Evolutionary conservation across 2,888 invertebrate species (phyloP).

Genomic region (Euspilapteryx auroguttella): DNA sequence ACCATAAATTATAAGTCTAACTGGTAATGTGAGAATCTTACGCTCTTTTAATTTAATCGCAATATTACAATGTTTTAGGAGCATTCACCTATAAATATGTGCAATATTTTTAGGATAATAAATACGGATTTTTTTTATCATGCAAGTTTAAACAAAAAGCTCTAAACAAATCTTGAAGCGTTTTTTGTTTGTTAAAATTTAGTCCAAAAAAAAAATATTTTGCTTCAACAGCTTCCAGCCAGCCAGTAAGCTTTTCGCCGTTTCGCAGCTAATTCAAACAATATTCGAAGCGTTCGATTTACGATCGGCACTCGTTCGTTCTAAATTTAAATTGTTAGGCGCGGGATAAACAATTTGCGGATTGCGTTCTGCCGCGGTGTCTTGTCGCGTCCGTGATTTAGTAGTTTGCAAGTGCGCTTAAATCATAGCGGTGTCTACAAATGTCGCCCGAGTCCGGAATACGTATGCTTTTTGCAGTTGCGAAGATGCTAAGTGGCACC

Average conservation of each 20-base stretch:
- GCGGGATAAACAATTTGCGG: slow-evolving; percentile 54
- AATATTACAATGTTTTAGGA: no score
- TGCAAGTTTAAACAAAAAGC: no score
- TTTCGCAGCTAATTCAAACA: slow-evolving; percentile 43
- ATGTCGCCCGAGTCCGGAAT: slow-evolving; percentile 18
- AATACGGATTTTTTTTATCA: no score
- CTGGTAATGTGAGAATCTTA: no score
- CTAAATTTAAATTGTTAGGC: slow-evolving; percentile 57
- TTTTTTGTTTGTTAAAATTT: no score
- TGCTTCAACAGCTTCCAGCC: no score
- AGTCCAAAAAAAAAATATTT: no score
- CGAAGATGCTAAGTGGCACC: slow-evolving; percentile 23
- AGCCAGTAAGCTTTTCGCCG: not conserved
- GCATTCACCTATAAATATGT: no score
- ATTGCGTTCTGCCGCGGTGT: slow-evolving; percentile 32
- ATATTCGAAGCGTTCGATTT: slow-evolving; percentile 41
- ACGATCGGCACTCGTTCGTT: slow-evolving; percentile 49
- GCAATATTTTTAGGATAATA: no score
- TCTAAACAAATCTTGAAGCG: no score
- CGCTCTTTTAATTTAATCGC: no score
- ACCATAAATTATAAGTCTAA: no score
- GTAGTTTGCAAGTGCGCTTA: slow-evolving; percentile 34
- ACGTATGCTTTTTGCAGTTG: slow-evolving; percentile 34
- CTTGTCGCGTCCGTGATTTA: slow-evolving; percentile 49
- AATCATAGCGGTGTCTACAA: slow-evolving; percentile 43